phyloP scores from a whole-genome alignment of 1,140 invertebrate genomes.

The Proctacanthus coquilletti region DNA sequence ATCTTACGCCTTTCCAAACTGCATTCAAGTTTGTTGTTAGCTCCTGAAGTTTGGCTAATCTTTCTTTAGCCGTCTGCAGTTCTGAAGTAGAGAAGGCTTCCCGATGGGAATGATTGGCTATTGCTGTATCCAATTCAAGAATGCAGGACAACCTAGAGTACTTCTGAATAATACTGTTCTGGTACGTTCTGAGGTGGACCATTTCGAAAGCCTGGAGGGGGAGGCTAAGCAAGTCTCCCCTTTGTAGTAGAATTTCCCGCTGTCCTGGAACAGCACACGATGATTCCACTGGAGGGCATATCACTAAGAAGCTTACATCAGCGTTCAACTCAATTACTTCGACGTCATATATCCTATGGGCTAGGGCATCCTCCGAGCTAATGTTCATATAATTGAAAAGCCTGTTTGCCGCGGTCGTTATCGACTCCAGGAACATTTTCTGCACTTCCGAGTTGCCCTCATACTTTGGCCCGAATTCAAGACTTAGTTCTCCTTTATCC shows the following conservation, averaged over 20 bases:
- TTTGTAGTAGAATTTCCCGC: constrained; percentile 59
- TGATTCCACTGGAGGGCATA: constrained; percentile 76
- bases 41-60: constrained; percentile 63
- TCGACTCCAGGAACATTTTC: constrained; percentile 57
- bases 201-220: constrained; percentile 81
- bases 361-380: constrained; percentile 42
- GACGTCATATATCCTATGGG: constrained; percentile 70
- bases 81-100: constrained; percentile 88
- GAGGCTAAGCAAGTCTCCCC: constrained; percentile 64
- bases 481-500: constrained; percentile 30
- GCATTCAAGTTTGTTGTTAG: constrained; percentile 64
- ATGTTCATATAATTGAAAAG: constrained; percentile 70
- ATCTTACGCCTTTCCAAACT: constrained; percentile 83
- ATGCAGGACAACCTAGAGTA: constrained; percentile 85
- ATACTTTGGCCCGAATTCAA: constrained; percentile 30
- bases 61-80: constrained; percentile 67
- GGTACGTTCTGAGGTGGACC: constrained; percentile 84
- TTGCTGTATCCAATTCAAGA: constrained; percentile 76
- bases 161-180: constrained; percentile 67
- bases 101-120: constrained; percentile 80
- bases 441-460: constrained; percentile 53
- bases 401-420: constrained; percentile 50
- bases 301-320: constrained; percentile 77
- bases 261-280: constrained; percentile 84
- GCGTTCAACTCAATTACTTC: constrained; percentile 81